phyloP scores from a whole-genome alignment of 2,888 invertebrate species.

The Euphydryas editha region DNA sequence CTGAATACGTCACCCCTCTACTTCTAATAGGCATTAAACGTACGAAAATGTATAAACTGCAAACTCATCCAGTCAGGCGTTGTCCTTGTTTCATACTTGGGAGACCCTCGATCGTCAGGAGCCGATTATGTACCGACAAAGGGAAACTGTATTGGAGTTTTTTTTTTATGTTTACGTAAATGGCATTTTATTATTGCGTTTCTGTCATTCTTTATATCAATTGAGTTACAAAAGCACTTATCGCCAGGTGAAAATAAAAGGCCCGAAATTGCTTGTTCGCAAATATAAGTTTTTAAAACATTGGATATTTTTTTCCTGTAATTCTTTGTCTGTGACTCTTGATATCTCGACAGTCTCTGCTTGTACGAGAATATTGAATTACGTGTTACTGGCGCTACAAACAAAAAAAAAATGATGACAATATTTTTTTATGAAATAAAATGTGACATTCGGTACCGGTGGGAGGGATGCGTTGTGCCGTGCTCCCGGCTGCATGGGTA shows the following conservation, averaged over 20 bases:
- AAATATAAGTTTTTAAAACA: conserved; percentile 10
- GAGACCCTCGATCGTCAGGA: conserved; percentile 47
- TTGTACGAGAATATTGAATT: neutral
- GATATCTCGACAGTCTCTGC: neutral
- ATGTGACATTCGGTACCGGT: no score
- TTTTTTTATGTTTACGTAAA: conserved; percentile 54
- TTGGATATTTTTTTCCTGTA: neutral
- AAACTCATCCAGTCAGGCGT: conserved; percentile 36
- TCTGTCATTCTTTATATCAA: conserved; percentile 44
- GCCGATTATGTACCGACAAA: conserved; percentile 61
- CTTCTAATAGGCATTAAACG: no score
- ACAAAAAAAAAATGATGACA: no score
- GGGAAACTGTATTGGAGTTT: conserved; percentile 57
- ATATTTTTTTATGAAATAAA: no score
- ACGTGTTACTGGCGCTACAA: no score
- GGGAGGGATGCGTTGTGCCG: no score
- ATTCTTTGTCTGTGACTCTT: neutral
- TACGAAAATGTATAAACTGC: neutral
- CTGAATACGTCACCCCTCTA: no score
- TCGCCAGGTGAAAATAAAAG: conserved; percentile 30
- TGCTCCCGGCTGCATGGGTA: no score
- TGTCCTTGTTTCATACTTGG: conserved; percentile 49
- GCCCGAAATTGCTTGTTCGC: conserved; percentile 22
- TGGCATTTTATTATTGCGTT: conserved; percentile 51
- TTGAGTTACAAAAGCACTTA: conserved; percentile 42